A percentile compares a stretch with the other conserved stretches of the same genome.
Conservation (phyloP, 2,888 invertebrate species). For the Drosophila siamana region DNA sequence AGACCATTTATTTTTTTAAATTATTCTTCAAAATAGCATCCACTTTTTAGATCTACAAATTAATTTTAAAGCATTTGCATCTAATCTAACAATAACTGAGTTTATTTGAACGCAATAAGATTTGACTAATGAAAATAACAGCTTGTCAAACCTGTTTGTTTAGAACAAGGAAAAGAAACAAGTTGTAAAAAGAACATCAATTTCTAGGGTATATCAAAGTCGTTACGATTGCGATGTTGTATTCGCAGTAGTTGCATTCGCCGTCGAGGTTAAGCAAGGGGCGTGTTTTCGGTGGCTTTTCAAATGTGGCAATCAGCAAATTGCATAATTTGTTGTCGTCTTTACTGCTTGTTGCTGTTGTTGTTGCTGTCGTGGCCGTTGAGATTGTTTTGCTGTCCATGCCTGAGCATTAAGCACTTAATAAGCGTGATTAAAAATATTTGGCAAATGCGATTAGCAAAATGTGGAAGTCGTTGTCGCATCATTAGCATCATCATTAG, state of each 20-base stretch:
- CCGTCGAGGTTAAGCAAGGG: neutral
- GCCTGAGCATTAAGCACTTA: slow-evolving; percentile 44
- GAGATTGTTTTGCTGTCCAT: slow-evolving; percentile 14
- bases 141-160: too few species aligned
- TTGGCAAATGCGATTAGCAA: slow-evolving; percentile 52
- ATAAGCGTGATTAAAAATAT: slow-evolving; percentile 57
- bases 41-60: too few species aligned
- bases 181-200: neutral
- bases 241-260: neutral
- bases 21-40: too few species aligned
- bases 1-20: too few species aligned
- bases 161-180: too few species aligned
- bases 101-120: too few species aligned
- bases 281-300: slow-evolving; percentile 4
- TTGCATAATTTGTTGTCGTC: slow-evolving; percentile 32
- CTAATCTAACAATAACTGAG: too few species aligned
- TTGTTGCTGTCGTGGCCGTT: too few species aligned
- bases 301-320: slow-evolving; percentile 38
- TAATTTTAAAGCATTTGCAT: too few species aligned
- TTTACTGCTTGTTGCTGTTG: slow-evolving; percentile 5
- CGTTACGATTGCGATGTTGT: neutral
- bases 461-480: slow-evolving; percentile 25
- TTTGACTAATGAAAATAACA: too few species aligned
- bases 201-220: neutral
- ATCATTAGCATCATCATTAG: slow-evolving; percentile 21